A percentile compares a stretch with the other conserved stretches of the same genome.
These are phyloP conservation scores for Drusus annulatus DNA, from an alignment of 1,140 invertebrate species.

Conservation along the genomic window DNA sequence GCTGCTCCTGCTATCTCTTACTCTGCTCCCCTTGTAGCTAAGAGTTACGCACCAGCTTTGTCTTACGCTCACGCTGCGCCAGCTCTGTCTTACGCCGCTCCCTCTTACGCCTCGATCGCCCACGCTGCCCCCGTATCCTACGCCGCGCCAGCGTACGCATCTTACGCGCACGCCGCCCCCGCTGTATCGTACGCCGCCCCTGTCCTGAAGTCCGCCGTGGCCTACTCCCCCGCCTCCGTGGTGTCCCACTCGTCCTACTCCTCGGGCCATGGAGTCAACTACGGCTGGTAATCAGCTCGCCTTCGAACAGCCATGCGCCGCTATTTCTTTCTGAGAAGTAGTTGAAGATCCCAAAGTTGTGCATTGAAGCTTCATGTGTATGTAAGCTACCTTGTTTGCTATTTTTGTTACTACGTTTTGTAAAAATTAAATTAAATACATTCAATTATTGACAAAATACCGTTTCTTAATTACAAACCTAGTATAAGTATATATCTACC, in stretches of 20 bases:
- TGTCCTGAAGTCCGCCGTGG: conserved; percentile 36
- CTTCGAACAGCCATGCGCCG: background rate
- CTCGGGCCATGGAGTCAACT: conserved; percentile 55
- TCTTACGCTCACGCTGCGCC: conserved; percentile 59
- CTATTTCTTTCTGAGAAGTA: background rate
- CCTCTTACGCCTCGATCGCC: conserved; percentile 60
- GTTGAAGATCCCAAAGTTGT: conserved; percentile 11
- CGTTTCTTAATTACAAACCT: background rate
- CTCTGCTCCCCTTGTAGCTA: conserved; percentile 45
- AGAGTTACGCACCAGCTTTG: conserved; percentile 46
- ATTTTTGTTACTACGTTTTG: conserved; percentile 32
- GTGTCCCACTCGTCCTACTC: conserved; percentile 56
- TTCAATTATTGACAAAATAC: background rate
- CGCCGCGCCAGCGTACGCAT: conserved; percentile 40
- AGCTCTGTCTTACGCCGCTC: conserved; percentile 55
- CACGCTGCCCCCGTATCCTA: conserved; percentile 39
- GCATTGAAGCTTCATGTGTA: background rate
- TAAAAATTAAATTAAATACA: conserved; percentile 6
- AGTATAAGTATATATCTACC: background rate
- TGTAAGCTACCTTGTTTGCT: conserved; percentile 13
- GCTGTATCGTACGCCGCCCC: conserved; percentile 51
- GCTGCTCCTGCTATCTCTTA: conserved; percentile 54
- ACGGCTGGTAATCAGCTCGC: conserved; percentile 47
- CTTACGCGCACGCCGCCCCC: conserved; percentile 60
- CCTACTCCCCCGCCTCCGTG: conserved; percentile 60